Percentiles rank a stretch among this genome's conserved stretches.
These are phyloP conservation scores for Synergus itoensis DNA, from an alignment of 2,888 invertebrate species.

Conservation along the genomic window DNA sequence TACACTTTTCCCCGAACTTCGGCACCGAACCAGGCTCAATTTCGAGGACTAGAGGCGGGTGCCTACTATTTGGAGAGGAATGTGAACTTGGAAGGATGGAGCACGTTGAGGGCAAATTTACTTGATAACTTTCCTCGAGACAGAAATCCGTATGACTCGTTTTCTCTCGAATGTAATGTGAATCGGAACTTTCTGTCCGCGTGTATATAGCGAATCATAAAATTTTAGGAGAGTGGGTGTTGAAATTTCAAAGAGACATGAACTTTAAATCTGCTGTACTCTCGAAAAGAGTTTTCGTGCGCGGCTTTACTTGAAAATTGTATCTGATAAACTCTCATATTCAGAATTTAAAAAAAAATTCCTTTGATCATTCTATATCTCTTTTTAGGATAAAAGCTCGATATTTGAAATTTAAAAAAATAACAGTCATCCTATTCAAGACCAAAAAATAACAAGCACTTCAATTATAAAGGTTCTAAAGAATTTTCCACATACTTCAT, in stretches of 20 bases:
- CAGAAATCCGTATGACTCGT: conserved; percentile 7
- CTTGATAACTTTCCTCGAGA: conserved; percentile 33
- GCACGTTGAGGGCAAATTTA: conserved; percentile 39
- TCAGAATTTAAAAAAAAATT: background rate
- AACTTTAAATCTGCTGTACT: background rate
- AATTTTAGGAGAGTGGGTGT: background rate
- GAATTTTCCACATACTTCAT: too few relatives aligned
- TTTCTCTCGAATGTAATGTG: conserved; percentile 20
- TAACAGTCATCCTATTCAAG: too few relatives aligned
- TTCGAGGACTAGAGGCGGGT: conserved; percentile 31
- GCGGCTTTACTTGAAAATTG: background rate
- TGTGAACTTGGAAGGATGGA: conserved; percentile 23
- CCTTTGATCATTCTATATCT: background rate
- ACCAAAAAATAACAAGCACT: too few relatives aligned
- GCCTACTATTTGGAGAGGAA: conserved; percentile 37
- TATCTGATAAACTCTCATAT: background rate
- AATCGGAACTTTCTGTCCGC: conserved; percentile 28
- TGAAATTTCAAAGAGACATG: background rate
- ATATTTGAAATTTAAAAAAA: too few relatives aligned
- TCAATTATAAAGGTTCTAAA: too few relatives aligned
- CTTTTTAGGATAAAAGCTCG: too few relatives aligned
- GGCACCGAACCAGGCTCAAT: conserved; percentile 34
- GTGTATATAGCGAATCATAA: conserved; percentile 4
- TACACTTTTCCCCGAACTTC: conserved; percentile 41
- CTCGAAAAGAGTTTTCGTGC: background rate